A percentile compares a stretch with the other conserved stretches of the same genome.
Evolutionary conservation across 2,888 invertebrate genomes (phyloP).

Genomic region (Schizotus pectinicornis): DNA sequence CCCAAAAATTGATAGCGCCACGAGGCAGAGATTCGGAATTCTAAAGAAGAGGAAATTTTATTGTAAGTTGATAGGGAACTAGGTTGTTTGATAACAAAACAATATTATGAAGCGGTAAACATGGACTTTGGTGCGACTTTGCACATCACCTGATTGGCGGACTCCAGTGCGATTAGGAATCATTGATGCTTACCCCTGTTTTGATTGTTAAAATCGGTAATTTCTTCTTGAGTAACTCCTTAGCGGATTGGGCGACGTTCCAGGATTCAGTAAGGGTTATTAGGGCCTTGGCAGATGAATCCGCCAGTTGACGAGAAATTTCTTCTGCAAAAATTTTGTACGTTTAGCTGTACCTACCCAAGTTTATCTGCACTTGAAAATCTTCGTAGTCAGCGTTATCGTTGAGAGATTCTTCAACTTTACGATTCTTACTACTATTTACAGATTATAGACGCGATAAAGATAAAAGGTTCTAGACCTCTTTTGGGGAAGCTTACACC

Average conservation of each 20-base stretch:
- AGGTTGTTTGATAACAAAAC: background rate
- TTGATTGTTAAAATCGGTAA: conserved; percentile 64
- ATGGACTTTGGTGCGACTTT: background rate
- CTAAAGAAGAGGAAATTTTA: conserved; percentile 63
- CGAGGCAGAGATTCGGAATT: conserved; percentile 30
- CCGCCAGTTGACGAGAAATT: conserved; percentile 68
- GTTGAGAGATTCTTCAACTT: too few species aligned
- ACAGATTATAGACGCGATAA: too few species aligned
- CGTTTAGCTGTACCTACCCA: too few species aligned
- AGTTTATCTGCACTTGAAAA: too few species aligned
- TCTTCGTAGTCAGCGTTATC: too few species aligned
- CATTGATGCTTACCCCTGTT: conserved; percentile 47
- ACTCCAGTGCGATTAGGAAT: conserved; percentile 5
- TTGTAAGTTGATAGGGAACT: too few species aligned
- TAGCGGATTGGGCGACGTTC: conserved; percentile 58
- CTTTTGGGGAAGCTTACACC: too few species aligned
- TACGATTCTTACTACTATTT: too few species aligned
- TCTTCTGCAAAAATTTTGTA: conserved; percentile 67
- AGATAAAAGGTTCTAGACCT: too few species aligned
- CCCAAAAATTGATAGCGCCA: too few species aligned
- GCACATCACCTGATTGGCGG: too few species aligned
- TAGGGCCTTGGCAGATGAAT: conserved; percentile 69
- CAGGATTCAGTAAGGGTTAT: conserved; percentile 67
- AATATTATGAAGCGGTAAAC: conserved; percentile 55
- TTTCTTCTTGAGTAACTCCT: conserved; percentile 54